Base-by-base conservation (phyloP, 2,113 vertebrate species). In the Stegostoma tigrinum region DNA sequence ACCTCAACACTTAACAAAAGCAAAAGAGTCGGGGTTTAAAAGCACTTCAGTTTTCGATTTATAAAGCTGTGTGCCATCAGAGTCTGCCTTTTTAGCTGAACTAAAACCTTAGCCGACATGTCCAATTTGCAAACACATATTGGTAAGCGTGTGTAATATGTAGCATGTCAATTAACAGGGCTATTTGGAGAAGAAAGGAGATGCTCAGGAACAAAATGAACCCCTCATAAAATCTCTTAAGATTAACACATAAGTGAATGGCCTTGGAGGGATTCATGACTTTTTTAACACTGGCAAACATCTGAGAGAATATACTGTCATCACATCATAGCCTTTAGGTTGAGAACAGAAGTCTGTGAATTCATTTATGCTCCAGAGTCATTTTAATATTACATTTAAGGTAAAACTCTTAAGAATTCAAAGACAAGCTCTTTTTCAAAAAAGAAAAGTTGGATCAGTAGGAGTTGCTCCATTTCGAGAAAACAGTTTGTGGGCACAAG, bases 301-400 rank as follows among this genome's bases (percentile, higher is more conserved):
- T 64, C 87, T 91, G 87, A 91, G 87, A 64, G 87, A 91, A 91
- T 91, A 91, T 61, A 64, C 64, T 64, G 87, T n/a, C 30, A 91
- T 91, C 87, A 61, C 87, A 90, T 90, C 87, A 91, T 61, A 91
- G 52, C 55, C 87, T 21, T 91, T 91, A n/a, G 87, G 55, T 91
- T 91, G 55, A 27, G 34, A 91, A 61, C 30, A 64, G 87, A 61
- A 91, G 52, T 64, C 52, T 17, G n/a, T 27, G 52, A 91, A 91
- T 91, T n/a, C 52, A 91, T 91, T 64, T 91, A 91, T 64, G 34
- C 52, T 34, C 87, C 19, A 6, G 55, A 61, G 87, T 64, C 52
- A 64, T 61, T 64, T 91, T 91, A 91, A 64, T 64, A 91, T 64
- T 91, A 19, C 55, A 91, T 64, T 91, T 91, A 64, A 91, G 55